Evolutionary conservation across 35 echinoderm and acorn worm species (phyloP).

Genomic region (Apostichopus japonicus): DNA sequence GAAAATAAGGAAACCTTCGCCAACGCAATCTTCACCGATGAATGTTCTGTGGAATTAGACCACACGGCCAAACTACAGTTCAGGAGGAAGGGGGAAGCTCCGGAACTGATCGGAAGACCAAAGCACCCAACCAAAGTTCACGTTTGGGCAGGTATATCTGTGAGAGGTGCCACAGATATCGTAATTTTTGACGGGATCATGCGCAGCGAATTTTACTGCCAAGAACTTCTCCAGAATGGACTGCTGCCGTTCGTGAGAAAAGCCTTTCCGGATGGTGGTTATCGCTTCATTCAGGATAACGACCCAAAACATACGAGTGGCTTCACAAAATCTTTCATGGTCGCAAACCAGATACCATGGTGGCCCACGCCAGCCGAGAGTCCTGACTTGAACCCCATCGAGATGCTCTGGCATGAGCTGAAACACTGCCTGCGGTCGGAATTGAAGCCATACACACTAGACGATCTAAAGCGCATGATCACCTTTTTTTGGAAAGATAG

Average conservation of each 20-base stretch:
- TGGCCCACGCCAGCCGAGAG: slow-evolving; percentile 39
- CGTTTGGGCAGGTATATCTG: slow-evolving; percentile 57
- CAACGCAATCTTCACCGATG: slow-evolving; percentile 28
- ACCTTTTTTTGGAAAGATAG: slow-evolving; percentile 23
- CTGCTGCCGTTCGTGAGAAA: neutral
- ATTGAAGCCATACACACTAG: slow-evolving; percentile 17
- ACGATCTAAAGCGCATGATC: slow-evolving; percentile 29
- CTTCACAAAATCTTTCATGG: neutral
- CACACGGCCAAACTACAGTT: slow-evolving; percentile 4
- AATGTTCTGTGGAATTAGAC: slow-evolving; percentile 46
- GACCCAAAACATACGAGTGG: slow-evolving; percentile 16
- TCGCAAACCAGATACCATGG: neutral
- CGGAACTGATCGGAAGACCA: neutral
- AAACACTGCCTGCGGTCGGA: slow-evolving; percentile 18
- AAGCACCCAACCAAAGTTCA: slow-evolving; percentile 38
- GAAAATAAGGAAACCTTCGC: neutral
- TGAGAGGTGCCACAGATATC: slow-evolving; percentile 19
- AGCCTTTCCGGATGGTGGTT: neutral
- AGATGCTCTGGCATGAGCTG: slow-evolving; percentile 55
- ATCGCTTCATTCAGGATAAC: slow-evolving; percentile 25
- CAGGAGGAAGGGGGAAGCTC: neutral
- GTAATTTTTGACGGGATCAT: slow-evolving; percentile 59
- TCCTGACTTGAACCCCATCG: slow-evolving; percentile 56
- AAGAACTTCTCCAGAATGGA: slow-evolving; percentile 40
- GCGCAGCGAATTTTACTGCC: slow-evolving; percentile 59